phyloP scores from a whole-genome alignment of 2,888 invertebrate species.

The Drosophila paranaensis region DNA sequence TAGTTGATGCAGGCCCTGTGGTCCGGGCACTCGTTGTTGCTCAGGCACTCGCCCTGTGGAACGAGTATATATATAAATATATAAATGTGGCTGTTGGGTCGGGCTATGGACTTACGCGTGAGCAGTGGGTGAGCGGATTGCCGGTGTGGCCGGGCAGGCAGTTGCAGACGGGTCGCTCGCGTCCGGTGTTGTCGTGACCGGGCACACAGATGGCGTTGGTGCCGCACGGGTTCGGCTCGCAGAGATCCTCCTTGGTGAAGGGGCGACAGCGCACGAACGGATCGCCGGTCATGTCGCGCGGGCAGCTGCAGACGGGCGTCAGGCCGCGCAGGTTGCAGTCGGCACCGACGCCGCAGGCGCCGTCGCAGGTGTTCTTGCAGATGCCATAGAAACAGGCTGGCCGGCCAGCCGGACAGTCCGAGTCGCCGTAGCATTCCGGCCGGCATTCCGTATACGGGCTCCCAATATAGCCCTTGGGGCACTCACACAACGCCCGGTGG shows the following conservation, averaged over 20 bases:
- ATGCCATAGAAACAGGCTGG: conserved; percentile 93
- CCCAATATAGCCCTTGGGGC: conserved; percentile 92
- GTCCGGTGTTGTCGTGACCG: conserved; percentile 92
- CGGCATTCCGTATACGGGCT: conserved; percentile 91
- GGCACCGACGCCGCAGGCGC: conserved; percentile 92
- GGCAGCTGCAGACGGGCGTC: conserved; percentile 94
- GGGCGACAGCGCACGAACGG: conserved; percentile 93
- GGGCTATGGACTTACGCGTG: conserved; percentile 84
- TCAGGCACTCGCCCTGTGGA: conserved; percentile 91
- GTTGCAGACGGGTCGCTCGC: conserved; percentile 94
- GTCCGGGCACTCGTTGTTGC: conserved; percentile 91
- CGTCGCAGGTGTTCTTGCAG: conserved; percentile 93
- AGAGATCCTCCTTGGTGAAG: conserved; percentile 93
- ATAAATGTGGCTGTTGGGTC: no score
- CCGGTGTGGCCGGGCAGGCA: conserved; percentile 92
- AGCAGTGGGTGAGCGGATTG: conserved; percentile 90
- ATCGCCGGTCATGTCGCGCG: conserved; percentile 94
- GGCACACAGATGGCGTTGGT: conserved; percentile 88
- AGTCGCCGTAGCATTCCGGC: conserved; percentile 92
- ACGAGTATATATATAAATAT: neutral
- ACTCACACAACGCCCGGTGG: conserved; percentile 91
- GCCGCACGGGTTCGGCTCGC: conserved; percentile 95
- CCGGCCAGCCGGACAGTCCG: conserved; percentile 91
- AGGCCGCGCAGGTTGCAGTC: conserved; percentile 90
- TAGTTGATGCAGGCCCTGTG: conserved; percentile 92